These are phyloP conservation scores for Sarcophaga variegata DNA, from an alignment of 2,888 invertebrate genomes.

Conservation along the genomic window DNA sequence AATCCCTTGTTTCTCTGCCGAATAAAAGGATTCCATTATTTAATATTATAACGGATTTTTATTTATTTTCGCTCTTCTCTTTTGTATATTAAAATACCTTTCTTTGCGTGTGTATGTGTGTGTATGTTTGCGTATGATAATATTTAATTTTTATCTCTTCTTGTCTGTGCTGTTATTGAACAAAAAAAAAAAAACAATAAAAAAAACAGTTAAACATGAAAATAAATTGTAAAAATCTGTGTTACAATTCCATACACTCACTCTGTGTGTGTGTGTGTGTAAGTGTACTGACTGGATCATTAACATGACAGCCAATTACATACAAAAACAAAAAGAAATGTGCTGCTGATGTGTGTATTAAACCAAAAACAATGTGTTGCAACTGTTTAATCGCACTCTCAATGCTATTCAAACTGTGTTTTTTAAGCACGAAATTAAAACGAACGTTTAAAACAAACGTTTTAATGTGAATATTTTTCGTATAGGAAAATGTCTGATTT, in stretches of 20 bases:
- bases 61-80: neutral
- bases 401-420: too few species aligned
- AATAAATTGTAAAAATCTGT: slow-evolving; percentile 57
- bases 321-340: too few species aligned
- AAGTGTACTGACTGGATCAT: slow-evolving; percentile 37
- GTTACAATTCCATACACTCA: slow-evolving; percentile 52
- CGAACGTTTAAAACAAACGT: too few species aligned
- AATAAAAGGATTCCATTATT: slow-evolving; percentile 61
- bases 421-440: too few species aligned
- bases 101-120: neutral
- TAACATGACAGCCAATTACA: slow-evolving; percentile 60
- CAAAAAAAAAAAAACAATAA: neutral
- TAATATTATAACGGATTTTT: neutral
- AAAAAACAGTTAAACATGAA: slow-evolving; percentile 51
- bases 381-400: too few species aligned
- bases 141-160: too few species aligned
- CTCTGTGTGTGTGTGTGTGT: neutral
- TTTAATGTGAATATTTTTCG: too few species aligned
- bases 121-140: neutral
- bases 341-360: too few species aligned
- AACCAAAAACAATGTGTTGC: too few species aligned
- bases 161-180: slow-evolving; percentile 7
- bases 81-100: neutral
- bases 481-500: too few species aligned
- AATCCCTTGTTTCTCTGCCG: neutral